A percentile compares a stretch with the other conserved stretches of the same genome.
phyloP scores from a whole-genome alignment of 2,797 vertebrate species.

The Arrhamphus sclerolepis region DNA sequence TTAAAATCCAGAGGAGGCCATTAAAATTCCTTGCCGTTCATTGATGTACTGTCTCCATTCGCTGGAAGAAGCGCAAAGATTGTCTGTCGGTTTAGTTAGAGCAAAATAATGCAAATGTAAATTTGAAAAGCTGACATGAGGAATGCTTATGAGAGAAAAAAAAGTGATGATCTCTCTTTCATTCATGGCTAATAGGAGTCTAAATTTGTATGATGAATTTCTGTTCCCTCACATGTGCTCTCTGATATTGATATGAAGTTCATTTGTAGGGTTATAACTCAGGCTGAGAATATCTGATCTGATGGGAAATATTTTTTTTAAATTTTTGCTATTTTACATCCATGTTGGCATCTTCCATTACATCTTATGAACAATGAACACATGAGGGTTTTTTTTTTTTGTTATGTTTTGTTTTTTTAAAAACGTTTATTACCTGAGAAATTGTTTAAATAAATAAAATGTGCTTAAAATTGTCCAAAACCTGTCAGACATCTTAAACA shows the following conservation, averaged over 20 bases:
- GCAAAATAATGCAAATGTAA: not conserved
- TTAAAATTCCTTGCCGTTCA: slow-evolving; percentile 28
- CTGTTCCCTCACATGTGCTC: too few relatives aligned
- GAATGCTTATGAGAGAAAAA: not conserved
- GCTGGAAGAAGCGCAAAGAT: not conserved
- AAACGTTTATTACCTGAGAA: too few relatives aligned
- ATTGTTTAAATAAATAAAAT: too few relatives aligned
- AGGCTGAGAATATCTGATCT: too few relatives aligned
- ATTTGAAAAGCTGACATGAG: not conserved
- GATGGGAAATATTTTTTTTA: not conserved
- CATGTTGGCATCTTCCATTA: not conserved
- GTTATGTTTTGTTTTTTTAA: too few relatives aligned
- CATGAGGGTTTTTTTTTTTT: too few relatives aligned
- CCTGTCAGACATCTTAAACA: slow-evolving; percentile 18
- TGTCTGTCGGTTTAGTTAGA: not conserved
- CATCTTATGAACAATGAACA: not conserved
- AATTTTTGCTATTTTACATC: not conserved
- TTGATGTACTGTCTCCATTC: slow-evolving; percentile 10
- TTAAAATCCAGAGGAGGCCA: slow-evolving; percentile 27
- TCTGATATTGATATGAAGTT: too few relatives aligned
- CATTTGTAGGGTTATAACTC: too few relatives aligned
- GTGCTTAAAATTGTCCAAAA: slow-evolving; percentile 8
- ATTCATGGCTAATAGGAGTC: too few relatives aligned
- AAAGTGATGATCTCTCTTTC: too few relatives aligned
- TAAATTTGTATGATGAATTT: too few relatives aligned